Evolutionary conservation across 2,888 invertebrate genomes (phyloP).

Genomic region (Pristionchus fissidentatus): DNA sequence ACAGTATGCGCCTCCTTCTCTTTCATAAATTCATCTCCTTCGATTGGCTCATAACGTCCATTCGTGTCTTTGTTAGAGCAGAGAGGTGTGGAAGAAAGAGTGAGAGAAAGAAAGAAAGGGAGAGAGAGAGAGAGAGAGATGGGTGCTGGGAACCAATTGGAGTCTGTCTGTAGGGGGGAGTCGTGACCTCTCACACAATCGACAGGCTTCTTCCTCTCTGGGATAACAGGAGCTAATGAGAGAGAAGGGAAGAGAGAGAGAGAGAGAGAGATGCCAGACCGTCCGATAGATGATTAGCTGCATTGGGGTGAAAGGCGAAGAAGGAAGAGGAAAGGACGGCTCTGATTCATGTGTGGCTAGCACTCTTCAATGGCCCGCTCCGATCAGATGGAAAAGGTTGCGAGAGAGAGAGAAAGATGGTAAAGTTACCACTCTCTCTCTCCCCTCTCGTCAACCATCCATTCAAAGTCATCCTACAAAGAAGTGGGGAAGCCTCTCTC

Average conservation of each 20-base stretch:
- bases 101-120: constrained; percentile 2
- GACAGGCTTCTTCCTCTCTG: constrained; percentile 28
- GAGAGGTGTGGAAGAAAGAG: neutral
- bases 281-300: constrained; percentile 7
- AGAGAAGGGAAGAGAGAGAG: constrained; percentile 17
- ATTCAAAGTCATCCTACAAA: neutral
- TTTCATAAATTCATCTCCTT: constrained; percentile 39
- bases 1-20: constrained; percentile 11
- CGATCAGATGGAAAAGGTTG: constrained; percentile 26
- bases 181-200: constrained; percentile 4
- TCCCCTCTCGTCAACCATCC: neutral
- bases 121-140: neutral
- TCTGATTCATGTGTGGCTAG: constrained; percentile 15
- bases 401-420: no score
- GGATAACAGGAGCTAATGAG: constrained; percentile 44
- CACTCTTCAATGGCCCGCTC: neutral
- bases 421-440: neutral
- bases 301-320: constrained; percentile 33
- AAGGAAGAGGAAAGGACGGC: constrained; percentile 8
- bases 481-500: neutral
- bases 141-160: neutral
- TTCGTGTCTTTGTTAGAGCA: constrained; percentile 10
- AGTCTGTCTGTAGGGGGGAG: no score
- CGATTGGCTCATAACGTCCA: neutral
- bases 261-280: constrained; percentile 26